Conservation (phyloP, 2,113 vertebrate genomes). For the Oxygymnocypris stewartii region DNA sequence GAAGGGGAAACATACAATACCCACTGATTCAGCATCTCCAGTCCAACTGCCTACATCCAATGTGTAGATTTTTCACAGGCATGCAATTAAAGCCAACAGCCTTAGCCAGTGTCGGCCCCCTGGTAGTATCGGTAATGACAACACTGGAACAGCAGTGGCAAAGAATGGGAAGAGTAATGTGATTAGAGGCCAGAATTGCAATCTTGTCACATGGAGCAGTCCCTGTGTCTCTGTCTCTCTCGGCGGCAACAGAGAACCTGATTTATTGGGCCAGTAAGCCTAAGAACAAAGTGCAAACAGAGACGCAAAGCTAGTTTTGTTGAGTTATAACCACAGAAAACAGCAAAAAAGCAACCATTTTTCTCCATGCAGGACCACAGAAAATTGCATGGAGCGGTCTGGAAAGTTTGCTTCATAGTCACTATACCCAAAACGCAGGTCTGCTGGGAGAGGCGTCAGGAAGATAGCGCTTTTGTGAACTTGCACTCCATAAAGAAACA, state of each 20-base stretch:
- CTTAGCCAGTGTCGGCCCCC: conserved; percentile 22
- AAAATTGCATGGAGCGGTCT: neutral
- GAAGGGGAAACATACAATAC: neutral
- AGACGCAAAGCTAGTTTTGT: conserved; percentile 41
- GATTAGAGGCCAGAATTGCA: conserved; percentile 51
- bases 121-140: conserved; percentile 40
- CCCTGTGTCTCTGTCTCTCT: conserved; percentile 17
- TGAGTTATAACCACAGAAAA: conserved; percentile 42
- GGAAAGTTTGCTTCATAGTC: conserved; percentile 36
- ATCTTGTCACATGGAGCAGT: conserved; percentile 42
- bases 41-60: conserved; percentile 22
- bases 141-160: conserved; percentile 12
- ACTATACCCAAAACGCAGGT: conserved; percentile 20
- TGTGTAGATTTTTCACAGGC: conserved; percentile 44
- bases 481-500: conserved; percentile 19
- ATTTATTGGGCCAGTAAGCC: conserved; percentile 34
- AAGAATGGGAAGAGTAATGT: conserved; percentile 49
- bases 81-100: conserved; percentile 52
- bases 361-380: conserved; percentile 8
- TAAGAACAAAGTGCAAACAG: conserved; percentile 34
- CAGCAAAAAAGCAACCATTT: neutral
- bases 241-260: neutral
- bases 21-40: conserved; percentile 42
- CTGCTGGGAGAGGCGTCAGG: neutral
- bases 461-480: conserved; percentile 7